phyloP scores from a whole-genome alignment of 2,888 invertebrate species.

The Dioctria linearis region DNA sequence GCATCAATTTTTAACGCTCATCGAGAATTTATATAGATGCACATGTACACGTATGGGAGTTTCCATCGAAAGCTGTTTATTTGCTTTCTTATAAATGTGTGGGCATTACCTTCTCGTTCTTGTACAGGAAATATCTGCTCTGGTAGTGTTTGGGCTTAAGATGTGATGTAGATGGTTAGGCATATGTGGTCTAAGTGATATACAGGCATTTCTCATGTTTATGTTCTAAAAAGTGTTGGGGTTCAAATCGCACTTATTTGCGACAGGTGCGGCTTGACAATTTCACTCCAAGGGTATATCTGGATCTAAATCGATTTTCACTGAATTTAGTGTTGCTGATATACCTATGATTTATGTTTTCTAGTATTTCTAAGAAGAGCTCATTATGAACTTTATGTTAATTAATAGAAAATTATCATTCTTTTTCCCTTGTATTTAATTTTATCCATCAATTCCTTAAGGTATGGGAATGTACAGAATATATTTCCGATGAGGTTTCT shows the following conservation, averaged over 20 bases:
- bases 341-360: background rate
- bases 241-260: background rate
- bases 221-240: background rate
- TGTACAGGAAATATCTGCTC: conserved; percentile 34
- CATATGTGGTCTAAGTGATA: background rate
- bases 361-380: too few species aligned
- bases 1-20: conserved; percentile 61
- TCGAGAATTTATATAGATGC: conserved; percentile 57
- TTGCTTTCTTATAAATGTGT: conserved; percentile 39
- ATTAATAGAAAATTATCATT: too few species aligned
- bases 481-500: too few species aligned
- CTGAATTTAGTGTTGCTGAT: conserved; percentile 13
- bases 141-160: conserved; percentile 26
- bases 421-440: too few species aligned
- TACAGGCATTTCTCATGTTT: background rate
- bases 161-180: background rate
- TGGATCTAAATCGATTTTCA: background rate
- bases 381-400: too few species aligned
- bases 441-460: too few species aligned
- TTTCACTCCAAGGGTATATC: too few species aligned
- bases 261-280: too few species aligned
- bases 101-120: conserved; percentile 52
- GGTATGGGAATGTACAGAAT: too few species aligned
- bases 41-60: conserved; percentile 46
- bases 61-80: conserved; percentile 31